Evolutionary conservation across 1,140 invertebrate genomes (phyloP), one percentile per base, ranked within the genome.

Genomic region (Scaptodrosophila lebanonensis): DNA sequence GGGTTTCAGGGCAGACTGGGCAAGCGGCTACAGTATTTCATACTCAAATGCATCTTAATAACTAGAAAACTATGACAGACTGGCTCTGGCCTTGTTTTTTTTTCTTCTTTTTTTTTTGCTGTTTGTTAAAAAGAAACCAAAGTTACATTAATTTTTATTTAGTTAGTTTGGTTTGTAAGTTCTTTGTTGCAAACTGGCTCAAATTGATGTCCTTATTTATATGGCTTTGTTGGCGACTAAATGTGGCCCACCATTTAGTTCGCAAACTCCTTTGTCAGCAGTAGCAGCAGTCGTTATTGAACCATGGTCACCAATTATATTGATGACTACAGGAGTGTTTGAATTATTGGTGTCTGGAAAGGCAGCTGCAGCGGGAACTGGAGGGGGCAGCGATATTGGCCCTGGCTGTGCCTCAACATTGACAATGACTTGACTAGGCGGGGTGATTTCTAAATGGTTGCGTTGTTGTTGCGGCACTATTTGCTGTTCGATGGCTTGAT

Each of bases 301-400:
- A 30, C 15, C 13, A 20, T 58, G 65, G 40, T 77, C 71, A 12
- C 70, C 62, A 5, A 69, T 54, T 48, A 75, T 59, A 38, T 79
- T 66, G 40, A 82, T 69, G 17, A 48, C 40, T 11, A 64, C 30
- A 8, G 13, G 25, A 1, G 35, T 29, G 32, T 42, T 33, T 11
- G 8, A 12, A 8, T 35, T 27, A 20, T n/a, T n/a, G n/a, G n/a
- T n/a, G n/a, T n/a, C n/a, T n/a, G 29, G 22, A 30, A 17, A 20
- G 8, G 43, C n/a, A 20, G 33, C 17, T 32, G 12, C 20, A 11
- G 52, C 42, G 22, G 18, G 22, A 3, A 25, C 22, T 4, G 22
- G 22, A 25, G 22, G 3, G 8, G 22, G 8, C n/a, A n/a, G n/a
- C n/a, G n/a, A n/a, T n/a, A n/a, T n/a, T 3, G 5, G 27, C 13